A percentile compares a stretch with the other conserved stretches of the same genome.
phyloP scores from a whole-genome alignment of 2,797 vertebrate species.

The Sphaeramia orbicularis region DNA sequence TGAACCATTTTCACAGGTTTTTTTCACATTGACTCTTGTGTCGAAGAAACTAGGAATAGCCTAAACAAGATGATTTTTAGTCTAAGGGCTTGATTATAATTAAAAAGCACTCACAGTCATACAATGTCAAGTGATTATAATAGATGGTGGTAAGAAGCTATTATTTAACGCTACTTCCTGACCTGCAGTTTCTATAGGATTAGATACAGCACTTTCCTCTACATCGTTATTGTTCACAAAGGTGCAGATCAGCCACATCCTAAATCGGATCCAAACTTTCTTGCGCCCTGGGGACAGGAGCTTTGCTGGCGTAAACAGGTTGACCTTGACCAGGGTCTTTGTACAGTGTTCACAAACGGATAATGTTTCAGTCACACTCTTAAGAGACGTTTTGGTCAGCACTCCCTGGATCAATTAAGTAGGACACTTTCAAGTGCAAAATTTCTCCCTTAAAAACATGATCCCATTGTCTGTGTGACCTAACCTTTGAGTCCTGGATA shows the following conservation, averaged over 20 bases:
- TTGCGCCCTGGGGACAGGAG: background rate
- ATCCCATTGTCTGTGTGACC: constrained; percentile 2
- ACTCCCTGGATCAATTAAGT: background rate
- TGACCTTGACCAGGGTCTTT: constrained; percentile 24
- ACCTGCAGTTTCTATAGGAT: constrained; percentile 14
- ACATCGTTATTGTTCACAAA: background rate
- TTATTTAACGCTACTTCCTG: background rate
- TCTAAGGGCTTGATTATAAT: too few relatives aligned
- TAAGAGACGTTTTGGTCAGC: background rate
- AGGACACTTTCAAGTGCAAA: background rate
- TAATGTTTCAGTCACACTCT: background rate
- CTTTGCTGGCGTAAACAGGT: constrained; percentile 22
- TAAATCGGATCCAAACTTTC: constrained; percentile 25
- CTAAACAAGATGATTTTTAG: too few relatives aligned
- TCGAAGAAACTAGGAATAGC: too few relatives aligned
- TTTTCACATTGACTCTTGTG: too few relatives aligned
- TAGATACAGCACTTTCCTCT: constrained; percentile 7
- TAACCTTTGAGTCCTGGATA: background rate
- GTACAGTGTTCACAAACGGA: background rate
- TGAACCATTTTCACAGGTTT: too few relatives aligned
- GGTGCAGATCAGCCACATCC: constrained; percentile 16
- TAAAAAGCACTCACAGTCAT: too few relatives aligned
- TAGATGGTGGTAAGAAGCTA: too few relatives aligned
- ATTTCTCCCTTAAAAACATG: background rate
- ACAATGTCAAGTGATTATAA: too few relatives aligned